Evolutionary conservation across 2,888 invertebrate genomes (phyloP), one percentile per base, ranked within the genome.

Genomic region (Trachelus tabidus): DNA sequence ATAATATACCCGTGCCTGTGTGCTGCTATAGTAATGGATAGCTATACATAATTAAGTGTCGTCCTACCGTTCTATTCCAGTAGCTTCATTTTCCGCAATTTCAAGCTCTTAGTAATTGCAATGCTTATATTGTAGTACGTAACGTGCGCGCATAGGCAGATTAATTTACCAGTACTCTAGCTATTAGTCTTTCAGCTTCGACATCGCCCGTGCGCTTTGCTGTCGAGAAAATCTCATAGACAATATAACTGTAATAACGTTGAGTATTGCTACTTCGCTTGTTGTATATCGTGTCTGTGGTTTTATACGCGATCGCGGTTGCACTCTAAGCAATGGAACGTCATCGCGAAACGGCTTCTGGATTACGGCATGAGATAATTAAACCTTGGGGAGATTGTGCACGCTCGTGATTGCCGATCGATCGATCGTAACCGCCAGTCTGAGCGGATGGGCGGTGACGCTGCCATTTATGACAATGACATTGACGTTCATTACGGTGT

Each of bases 311-410:
- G 56, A 9, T 23, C 23, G 23, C 23, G 23, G 56, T 1, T 56
- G 56, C 56, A 23, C 9, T 15, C 56, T 56, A 9, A 56, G 23
- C 23, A 23, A 56, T 9, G 23, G 56, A 23, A 23, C 56, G 56
- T 56, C 56, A 56, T 23, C 56, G 56, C 23, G 56, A 56, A 56
- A 56, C 56, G 23, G 56, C 23, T 56, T 56, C 30, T 69, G 79
- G 79, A 79, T 79, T 82, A 82, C 76, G 75, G 73, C 76, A 77
- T 23, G 69, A 75, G 56, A 79, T 81, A 82, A 82, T 81, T 81
- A 82, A 83, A 81, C 76, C 78, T 76, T 74, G 76, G 23, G 76
- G 81, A 79, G 78, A 79, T 80, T 79, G 79, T 79, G 79, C 79
- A 80, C 79, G 82, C 78, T 73, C 79, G 71, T 73, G 75, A 77